phyloP scores from a whole-genome alignment of 2,113 vertebrate species.

The Salvelinus namaycush region DNA sequence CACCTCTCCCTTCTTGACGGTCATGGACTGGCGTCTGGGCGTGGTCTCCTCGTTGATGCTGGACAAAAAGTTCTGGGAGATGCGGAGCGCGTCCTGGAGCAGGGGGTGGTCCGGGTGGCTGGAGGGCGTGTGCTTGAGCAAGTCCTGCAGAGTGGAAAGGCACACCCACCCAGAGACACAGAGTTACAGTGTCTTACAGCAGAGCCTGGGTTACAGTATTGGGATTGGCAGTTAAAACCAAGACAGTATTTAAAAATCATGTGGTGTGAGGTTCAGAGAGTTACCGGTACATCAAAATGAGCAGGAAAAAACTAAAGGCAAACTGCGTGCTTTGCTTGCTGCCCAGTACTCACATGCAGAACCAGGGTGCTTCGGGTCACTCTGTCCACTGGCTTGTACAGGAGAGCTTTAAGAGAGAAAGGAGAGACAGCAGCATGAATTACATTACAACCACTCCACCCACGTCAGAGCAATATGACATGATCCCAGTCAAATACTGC shows the following conservation, averaged over 20 bases:
- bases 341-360: constrained; percentile 86
- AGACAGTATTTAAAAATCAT: no score
- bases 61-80: constrained; percentile 98
- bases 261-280: no score
- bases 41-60: constrained; percentile 98
- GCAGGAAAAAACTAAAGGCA: background rate
- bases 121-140: constrained; percentile 93
- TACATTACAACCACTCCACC: no score
- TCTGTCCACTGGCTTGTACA: constrained; percentile 96
- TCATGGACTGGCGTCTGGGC: constrained; percentile 91
- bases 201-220: background rate
- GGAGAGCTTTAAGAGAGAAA: constrained; percentile 76
- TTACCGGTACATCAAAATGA: no score
- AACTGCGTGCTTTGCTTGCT: background rate
- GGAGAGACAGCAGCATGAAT: background rate
- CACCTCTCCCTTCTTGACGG: constrained; percentile 94
- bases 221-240: background rate
- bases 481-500: no score
- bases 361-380: constrained; percentile 97
- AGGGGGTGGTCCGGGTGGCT: constrained; percentile 90
- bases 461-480: no score
- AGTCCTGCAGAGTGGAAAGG: constrained; percentile 74
- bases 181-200: background rate
- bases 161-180: background rate
- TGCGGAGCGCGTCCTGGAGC: constrained; percentile 92